Evolutionary conservation across 1,140 invertebrate genomes (phyloP).

Genomic region (Euwallacea fornicatus): DNA sequence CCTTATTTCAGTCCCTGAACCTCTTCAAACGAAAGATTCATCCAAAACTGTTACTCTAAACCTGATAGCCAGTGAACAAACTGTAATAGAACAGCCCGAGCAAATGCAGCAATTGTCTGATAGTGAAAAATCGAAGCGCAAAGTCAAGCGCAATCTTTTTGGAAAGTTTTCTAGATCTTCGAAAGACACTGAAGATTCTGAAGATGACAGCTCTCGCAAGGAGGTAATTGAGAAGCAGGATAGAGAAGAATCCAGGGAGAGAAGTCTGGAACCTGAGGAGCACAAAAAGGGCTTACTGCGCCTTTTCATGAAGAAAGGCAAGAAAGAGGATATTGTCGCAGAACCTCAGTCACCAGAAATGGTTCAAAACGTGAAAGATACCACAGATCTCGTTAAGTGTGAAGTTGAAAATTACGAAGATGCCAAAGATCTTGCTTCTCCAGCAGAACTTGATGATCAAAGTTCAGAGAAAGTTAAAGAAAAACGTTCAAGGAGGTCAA

Average conservation of each 20-base stretch:
- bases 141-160: slow-evolving; percentile 43
- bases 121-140: slow-evolving; percentile 41
- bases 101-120: slow-evolving; percentile 12
- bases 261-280: slow-evolving; percentile 24
- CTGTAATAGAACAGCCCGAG: slow-evolving; percentile 35
- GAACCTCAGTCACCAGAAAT: slow-evolving; percentile 24
- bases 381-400: slow-evolving; percentile 19
- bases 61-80: slow-evolving; percentile 49
- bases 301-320: slow-evolving; percentile 37
- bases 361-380: slow-evolving; percentile 34
- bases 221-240: slow-evolving; percentile 51
- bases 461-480: slow-evolving; percentile 7
- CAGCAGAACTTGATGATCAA: not conserved
- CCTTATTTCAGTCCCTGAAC: slow-evolving; percentile 21
- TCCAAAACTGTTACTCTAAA: slow-evolving; percentile 45
- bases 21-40: slow-evolving; percentile 11
- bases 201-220: slow-evolving; percentile 37
- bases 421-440: slow-evolving; percentile 19
- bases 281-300: slow-evolving; percentile 37
- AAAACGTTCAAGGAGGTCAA: slow-evolving; percentile 7
- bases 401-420: slow-evolving; percentile 35
- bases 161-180: slow-evolving; percentile 45
- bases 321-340: slow-evolving; percentile 15
- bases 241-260: slow-evolving; percentile 48
- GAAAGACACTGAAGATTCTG: slow-evolving; percentile 46